Percentiles rank a stretch among this genome's conserved stretches.
Evolutionary conservation across 2,888 invertebrate genomes (phyloP).

Genomic region (Dione vanillae): DNA sequence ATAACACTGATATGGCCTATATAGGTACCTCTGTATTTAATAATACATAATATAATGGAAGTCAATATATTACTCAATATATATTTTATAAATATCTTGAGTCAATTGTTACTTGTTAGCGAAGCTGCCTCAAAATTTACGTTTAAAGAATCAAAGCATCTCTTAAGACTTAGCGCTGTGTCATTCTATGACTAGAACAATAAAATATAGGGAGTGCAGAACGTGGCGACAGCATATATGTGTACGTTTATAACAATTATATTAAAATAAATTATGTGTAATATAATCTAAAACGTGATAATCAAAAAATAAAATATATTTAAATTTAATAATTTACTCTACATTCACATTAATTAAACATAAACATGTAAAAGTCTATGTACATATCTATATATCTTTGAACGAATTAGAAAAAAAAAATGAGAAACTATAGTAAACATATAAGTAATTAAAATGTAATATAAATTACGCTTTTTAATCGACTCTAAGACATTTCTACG

Average conservation of each 20-base stretch:
- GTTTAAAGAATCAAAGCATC: conserved; percentile 79
- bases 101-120: conserved; percentile 80
- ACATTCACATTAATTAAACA: background rate
- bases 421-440: no score
- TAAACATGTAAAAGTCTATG: background rate
- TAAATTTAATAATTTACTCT: no score
- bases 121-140: conserved; percentile 67
- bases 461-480: conserved; percentile 37
- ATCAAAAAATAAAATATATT: no score
- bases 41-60: conserved; percentile 25
- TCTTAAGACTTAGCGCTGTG: conserved; percentile 78
- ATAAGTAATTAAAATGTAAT: conserved; percentile 8
- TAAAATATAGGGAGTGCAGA: conserved; percentile 14
- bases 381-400: background rate
- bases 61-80: conserved; percentile 53
- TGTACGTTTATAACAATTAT: background rate
- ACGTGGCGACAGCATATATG: background rate
- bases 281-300: no score
- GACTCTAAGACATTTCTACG: conserved; percentile 59
- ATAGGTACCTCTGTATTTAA: background rate
- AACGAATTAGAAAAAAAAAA: background rate
- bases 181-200: conserved; percentile 70
- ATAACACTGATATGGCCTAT: no score
- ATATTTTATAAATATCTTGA: conserved; percentile 68
- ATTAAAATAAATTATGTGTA: background rate